Base-by-base conservation (phyloP, 1,140 invertebrate genomes). In the Ceratitis capitata region DNA sequence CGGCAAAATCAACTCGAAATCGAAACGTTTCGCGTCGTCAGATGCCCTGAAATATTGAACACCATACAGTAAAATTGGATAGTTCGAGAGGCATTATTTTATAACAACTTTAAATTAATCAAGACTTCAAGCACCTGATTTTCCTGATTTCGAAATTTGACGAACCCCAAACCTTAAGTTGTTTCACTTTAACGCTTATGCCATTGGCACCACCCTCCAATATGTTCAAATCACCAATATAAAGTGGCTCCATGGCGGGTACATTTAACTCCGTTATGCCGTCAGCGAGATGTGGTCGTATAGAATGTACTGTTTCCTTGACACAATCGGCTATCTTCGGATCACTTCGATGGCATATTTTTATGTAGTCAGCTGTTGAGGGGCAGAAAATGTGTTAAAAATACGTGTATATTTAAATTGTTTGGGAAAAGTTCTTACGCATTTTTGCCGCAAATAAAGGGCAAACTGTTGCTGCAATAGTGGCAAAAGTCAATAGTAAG, bases 201-300 rank as follows among this genome's bases (percentile, higher is more conserved):
- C 93, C 94, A 3, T 78, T 89, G n/a, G 88, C 84, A 19, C 91
- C 92, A 23, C 92, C 92, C 53, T 95, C 92, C 0, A 93, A 88
- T 12, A 93, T 92, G 16, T 93, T 92, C 3, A 95, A 87, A 87
- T 95, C 93, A n/a, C 93, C 93, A 32, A 95, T 92, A 39, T 93
- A 86, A 23, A 96, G 89, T 9, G 95, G 95, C 86, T 95, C 94
- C 69, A 95, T 87, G 0, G 93, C 91, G 0, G 94, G 94, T 16
- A 95, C 93, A 85, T 94, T 93, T 53, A 94, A 93, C 51, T 95
- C 93, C 3, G 94, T 93, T 32, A 94, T 92, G 89, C 93, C 93
- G 86, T 91, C 91, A 23, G 86, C 89, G 84, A 93, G 88, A 87
- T 92, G 91, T 7, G 92, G 93, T 53, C 92, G 92, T 35, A 95